Base-by-base conservation (phyloP, 2,113 vertebrate genomes). In the Acrocephalus kingi region DNA sequence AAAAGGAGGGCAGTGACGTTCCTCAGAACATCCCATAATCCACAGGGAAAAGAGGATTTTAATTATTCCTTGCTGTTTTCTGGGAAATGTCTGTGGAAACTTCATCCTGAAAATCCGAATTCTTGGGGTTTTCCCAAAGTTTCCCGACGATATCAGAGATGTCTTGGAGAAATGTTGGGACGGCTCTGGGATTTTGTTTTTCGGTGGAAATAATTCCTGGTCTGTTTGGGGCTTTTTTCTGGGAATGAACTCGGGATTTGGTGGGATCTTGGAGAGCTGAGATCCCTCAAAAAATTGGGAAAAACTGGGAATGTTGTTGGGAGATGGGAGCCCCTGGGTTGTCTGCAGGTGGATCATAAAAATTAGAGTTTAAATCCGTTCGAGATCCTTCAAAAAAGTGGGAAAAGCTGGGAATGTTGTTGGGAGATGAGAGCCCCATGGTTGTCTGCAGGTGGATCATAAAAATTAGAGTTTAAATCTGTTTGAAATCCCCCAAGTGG, bases 51-150 rank as follows among this genome's bases (percentile, higher is more conserved):
- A 89, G 51, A 43, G 48, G 25, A 95, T 91, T 96, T 96, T 90
- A 92, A 96, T 96, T 91, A 82, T 23, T 43, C 64, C 88, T 59
- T 68, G 59, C 49, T 84, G 30, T 54, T 54, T 97, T 92, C 93
- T 97, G 94, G 93, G 81, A 66, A 54, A 73, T 33, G 59, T 37
- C 90, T 89, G 54, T 85, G 93, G 66, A 86, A 93, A 86, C 52
- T 94, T 91, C 27, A 79, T 83, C 94, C 81, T 87, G 84, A 88
- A 94, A 93, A 39, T 85, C 67, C 84, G 76, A 93, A 85, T 96
- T 94, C 61, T 54, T 78, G 6, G 56, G 76, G 62, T 96, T 93
- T 97, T 83, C 62, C 56, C 37, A 28, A 58, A 89, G 71, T 96
- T 94, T 96, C 94, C 91, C 95, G 82, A 64, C 85, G 63, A 48